Evolutionary conservation across 2,888 invertebrate species (phyloP).

Genomic region (Tetragnatha montana): DNA sequence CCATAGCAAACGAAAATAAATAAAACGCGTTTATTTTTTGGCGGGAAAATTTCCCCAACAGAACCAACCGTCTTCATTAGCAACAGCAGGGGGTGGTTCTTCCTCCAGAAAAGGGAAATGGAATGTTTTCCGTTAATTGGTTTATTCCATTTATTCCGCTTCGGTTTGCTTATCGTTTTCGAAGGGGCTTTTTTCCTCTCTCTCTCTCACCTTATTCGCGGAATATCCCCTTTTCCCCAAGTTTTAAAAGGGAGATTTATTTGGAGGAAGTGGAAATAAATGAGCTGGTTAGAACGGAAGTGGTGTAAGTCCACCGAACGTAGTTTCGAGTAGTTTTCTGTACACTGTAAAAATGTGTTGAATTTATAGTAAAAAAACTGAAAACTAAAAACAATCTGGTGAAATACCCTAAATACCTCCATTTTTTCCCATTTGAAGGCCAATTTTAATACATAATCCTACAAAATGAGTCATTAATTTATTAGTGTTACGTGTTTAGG

Average conservation of each 20-base stretch:
- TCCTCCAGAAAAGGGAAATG: constrained; percentile 4
- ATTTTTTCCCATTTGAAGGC: no score
- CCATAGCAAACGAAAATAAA: not conserved
- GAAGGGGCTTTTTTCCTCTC: no score
- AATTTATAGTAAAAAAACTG: no score
- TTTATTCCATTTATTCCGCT: constrained; percentile 9
- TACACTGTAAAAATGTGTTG: no score
- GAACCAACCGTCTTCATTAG: not conserved
- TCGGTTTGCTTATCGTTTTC: not conserved
- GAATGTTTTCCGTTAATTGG: constrained; percentile 39
- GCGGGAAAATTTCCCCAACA: not conserved
- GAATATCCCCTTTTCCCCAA: not conserved
- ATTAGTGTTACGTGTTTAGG: no score
- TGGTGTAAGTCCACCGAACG: no score
- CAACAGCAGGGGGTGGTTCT: not conserved
- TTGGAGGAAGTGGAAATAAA: not conserved
- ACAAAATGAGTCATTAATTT: no score
- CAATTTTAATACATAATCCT: no score
- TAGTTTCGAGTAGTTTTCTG: no score
- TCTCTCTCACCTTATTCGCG: not conserved
- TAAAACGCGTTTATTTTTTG: not conserved
- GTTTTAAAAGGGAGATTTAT: not conserved
- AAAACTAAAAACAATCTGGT: no score
- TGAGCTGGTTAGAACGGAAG: not conserved
- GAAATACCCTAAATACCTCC: no score